Conservation (phyloP, 2,113 vertebrate genomes). For the Bufo gargarizans region DNA sequence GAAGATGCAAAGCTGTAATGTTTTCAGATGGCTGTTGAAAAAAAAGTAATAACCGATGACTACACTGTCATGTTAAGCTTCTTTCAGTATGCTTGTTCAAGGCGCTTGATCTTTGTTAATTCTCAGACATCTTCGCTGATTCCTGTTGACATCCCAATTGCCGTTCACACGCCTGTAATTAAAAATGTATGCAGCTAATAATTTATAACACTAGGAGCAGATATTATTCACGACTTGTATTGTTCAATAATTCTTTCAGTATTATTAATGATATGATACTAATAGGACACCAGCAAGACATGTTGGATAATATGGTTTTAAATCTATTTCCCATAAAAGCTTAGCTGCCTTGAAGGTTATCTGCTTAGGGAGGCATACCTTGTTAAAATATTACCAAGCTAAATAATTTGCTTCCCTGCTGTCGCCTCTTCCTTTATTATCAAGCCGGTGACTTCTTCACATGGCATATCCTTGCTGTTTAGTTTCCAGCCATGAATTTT, state of each 20-base stretch:
- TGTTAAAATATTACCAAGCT: slow-evolving; percentile 44
- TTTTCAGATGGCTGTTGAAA: slow-evolving; percentile 54
- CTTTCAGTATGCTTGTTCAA: slow-evolving; percentile 54
- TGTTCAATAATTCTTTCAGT: slow-evolving; percentile 63
- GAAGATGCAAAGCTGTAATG: slow-evolving; percentile 53
- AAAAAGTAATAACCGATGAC: slow-evolving; percentile 61
- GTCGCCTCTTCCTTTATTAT: neutral
- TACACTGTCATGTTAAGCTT: slow-evolving; percentile 62
- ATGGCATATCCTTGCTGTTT: neutral
- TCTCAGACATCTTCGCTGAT: slow-evolving; percentile 63
- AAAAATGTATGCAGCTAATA: slow-evolving; percentile 70
- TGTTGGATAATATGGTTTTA: slow-evolving; percentile 59
- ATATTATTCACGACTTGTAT: slow-evolving; percentile 67
- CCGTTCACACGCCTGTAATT: slow-evolving; percentile 67
- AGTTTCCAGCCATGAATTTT: neutral
- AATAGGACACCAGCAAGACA: slow-evolving; percentile 57
- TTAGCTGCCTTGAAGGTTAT: slow-evolving; percentile 49
- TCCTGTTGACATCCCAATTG: slow-evolving; percentile 70
- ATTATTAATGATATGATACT: slow-evolving; percentile 64
- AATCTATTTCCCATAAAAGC: slow-evolving; percentile 53
- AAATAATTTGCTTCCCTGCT: neutral
- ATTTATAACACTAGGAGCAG: slow-evolving; percentile 69
- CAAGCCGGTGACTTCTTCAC: neutral
- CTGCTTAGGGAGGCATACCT: slow-evolving; percentile 47
- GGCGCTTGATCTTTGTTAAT: slow-evolving; percentile 61